Evolutionary conservation across 2,888 invertebrate genomes (phyloP).

Genomic region (Dusona sp.): DNA sequence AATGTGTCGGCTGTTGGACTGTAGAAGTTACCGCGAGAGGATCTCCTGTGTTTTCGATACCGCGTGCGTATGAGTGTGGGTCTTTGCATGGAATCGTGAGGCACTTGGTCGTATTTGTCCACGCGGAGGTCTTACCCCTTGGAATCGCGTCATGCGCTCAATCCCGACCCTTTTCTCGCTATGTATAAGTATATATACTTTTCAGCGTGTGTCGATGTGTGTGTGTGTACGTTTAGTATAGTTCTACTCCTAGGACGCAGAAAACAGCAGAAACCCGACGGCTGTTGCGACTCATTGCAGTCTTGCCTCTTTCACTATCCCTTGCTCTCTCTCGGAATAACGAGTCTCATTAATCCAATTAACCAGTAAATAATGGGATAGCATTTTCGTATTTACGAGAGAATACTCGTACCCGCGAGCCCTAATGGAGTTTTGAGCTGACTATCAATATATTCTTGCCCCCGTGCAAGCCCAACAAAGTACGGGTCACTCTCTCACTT

Average conservation of each 20-base stretch:
- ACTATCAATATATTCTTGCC: conserved; percentile 84
- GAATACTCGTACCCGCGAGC: conserved; percentile 79
- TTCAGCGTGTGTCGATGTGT: conserved; percentile 15
- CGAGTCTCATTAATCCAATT: conserved; percentile 85
- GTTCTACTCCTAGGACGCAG: conserved; percentile 58
- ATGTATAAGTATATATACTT: conserved; percentile 11
- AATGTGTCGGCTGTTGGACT: conserved; percentile 46
- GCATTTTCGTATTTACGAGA: conserved; percentile 85
- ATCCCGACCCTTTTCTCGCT: conserved; percentile 55
- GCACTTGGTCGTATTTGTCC: conserved; percentile 74
- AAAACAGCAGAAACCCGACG: conserved; percentile 56
- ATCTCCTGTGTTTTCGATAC: conserved; percentile 48
- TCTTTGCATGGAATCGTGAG: conserved; percentile 50
- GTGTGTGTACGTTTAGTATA: conserved; percentile 10
- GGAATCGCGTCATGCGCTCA: conserved; percentile 58
- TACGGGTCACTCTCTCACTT: conserved; percentile 84
- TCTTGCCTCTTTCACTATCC: conserved; percentile 71
- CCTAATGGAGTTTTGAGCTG: conserved; percentile 85
- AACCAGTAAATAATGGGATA: conserved; percentile 85
- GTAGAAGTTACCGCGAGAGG: conserved; percentile 58
- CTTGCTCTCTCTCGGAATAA: conserved; percentile 78
- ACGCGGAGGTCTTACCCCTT: conserved; percentile 71
- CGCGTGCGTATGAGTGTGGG: not conserved
- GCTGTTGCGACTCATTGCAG: conserved; percentile 60
- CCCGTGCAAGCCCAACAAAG: conserved; percentile 77